A percentile compares a stretch with the other conserved stretches of the same genome.
Conservation (phyloP, 1,140 invertebrate species). For the Drosophila novamexicana region DNA sequence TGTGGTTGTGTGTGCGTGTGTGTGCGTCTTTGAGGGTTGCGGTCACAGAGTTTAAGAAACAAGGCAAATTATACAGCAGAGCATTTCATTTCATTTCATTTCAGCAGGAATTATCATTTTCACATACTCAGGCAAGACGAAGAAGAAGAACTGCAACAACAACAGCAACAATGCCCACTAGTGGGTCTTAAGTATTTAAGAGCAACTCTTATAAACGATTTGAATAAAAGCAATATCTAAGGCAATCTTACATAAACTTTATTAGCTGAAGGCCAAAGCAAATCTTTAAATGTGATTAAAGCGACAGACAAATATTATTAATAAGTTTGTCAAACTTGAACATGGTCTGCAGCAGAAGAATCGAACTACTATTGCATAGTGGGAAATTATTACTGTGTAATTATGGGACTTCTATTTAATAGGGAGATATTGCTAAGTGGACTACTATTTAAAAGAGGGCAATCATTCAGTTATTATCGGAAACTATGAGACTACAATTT, state of each 20-base stretch:
- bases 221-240: neutral
- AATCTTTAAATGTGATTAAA: too few relatives aligned
- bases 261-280: neutral
- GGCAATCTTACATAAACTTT: neutral
- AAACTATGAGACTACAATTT: too few relatives aligned
- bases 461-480: too few relatives aligned
- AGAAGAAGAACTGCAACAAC: neutral
- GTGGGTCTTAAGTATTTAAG: conserved; percentile 38
- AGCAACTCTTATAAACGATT: conserved; percentile 14
- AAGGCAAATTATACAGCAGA: conserved; percentile 27
- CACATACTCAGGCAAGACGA: conserved; percentile 26
- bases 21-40: neutral
- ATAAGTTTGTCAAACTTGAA: too few relatives aligned
- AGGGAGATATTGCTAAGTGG: too few relatives aligned
- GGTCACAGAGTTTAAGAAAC: conserved; percentile 15
- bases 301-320: too few relatives aligned
- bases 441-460: too few relatives aligned
- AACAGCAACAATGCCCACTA: conserved; percentile 4
- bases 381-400: too few relatives aligned
- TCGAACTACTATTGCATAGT: too few relatives aligned
- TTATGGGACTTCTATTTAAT: too few relatives aligned
- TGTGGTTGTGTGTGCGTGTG: neutral
- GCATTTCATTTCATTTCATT: conserved; percentile 23
- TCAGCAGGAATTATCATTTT: conserved; percentile 30
- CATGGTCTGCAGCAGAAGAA: too few relatives aligned